Conservation (phyloP, 2,113 vertebrate genomes). For the Silurus meridionalis region DNA sequence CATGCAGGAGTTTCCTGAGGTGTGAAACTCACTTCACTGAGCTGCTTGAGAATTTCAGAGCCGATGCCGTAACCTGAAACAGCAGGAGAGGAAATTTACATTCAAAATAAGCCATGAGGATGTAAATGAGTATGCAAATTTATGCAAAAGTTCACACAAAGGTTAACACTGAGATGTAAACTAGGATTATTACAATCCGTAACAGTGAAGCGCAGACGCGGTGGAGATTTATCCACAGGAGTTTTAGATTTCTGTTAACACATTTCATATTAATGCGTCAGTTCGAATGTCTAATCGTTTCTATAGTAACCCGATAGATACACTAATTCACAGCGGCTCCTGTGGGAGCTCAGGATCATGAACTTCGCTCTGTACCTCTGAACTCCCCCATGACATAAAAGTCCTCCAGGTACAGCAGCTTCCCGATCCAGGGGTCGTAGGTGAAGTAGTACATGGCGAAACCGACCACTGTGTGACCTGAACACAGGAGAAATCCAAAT, state of each 20-base stretch:
- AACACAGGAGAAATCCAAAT: not conserved
- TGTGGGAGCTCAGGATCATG: not conserved
- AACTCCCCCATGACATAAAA: constrained; percentile 75
- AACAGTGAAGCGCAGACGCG: not conserved
- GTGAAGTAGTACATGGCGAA: constrained; percentile 81
- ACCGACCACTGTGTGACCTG: constrained; percentile 63
- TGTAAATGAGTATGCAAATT: not conserved
- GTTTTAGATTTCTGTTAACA: too few relatives aligned
- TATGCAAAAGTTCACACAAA: not conserved
- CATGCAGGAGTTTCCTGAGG: not conserved
- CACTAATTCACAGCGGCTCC: not conserved
- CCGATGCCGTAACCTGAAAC: constrained; percentile 72
- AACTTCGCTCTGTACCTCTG: constrained; percentile 56
- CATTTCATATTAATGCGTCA: not conserved
- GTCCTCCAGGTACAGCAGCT: constrained; percentile 78
- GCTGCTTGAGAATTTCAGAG: constrained; percentile 72
- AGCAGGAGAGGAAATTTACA: not conserved
- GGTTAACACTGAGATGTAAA: not conserved
- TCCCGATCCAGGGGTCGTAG: constrained; percentile 77
- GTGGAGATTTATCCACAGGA: not conserved
- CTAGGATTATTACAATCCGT: too few relatives aligned
- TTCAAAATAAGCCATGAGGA: not conserved
- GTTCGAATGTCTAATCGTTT: not conserved
- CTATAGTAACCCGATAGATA: not conserved
- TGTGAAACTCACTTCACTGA: constrained; percentile 73